Evolutionary conservation across 2,888 invertebrate genomes (phyloP), one percentile per base, ranked within the genome.

Genomic region (Drosophila melanocephala): DNA sequence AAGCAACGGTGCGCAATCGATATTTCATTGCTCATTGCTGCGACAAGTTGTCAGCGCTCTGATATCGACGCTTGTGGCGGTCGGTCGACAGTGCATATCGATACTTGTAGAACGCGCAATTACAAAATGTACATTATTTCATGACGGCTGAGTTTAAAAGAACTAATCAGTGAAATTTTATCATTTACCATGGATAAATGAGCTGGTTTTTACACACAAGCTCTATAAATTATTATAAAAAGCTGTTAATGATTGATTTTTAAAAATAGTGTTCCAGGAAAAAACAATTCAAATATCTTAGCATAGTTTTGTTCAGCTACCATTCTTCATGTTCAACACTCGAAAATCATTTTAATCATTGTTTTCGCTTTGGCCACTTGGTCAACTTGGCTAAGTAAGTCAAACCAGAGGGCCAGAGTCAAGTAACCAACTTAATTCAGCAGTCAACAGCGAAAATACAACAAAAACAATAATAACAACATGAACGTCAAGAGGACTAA

Each of bases 401-500:
- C 42, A 53, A 26, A 19, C n/a, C 32, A 2, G 53, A 35, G 50
- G 30, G 52, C 55, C 39, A 53, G 7, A 65, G 64, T 44, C 52
- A 79, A 79, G 71, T 22, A 32, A 16, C 83, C 82, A 81, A 80
- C 81, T 89, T 91, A 91, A 92, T 91, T 89, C 91, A 92, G 88
- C 87, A 91, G 91, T 91, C 89, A 91, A 85, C 67, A 55, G 44
- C 56, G 58, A 53, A 55, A 59, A 69, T 42, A 69, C 70, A 53
- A 53, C 58, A 85, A 66, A 39, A 72, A 64, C 58, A 64, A 14
- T 14, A 32, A 35, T 4, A 53, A 69, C 50, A 65, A 39, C 62
- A 57, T 32, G 35, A 83, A 79, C 26, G 61, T 69, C 16, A 67
- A 70, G 32, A 65, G 14, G 65, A n/a, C 50, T 14, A 62, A 44